Evolutionary conservation across 1,140 invertebrate genomes (phyloP), one percentile per base, ranked within the genome.

Genomic region (Bombus impatiens): DNA sequence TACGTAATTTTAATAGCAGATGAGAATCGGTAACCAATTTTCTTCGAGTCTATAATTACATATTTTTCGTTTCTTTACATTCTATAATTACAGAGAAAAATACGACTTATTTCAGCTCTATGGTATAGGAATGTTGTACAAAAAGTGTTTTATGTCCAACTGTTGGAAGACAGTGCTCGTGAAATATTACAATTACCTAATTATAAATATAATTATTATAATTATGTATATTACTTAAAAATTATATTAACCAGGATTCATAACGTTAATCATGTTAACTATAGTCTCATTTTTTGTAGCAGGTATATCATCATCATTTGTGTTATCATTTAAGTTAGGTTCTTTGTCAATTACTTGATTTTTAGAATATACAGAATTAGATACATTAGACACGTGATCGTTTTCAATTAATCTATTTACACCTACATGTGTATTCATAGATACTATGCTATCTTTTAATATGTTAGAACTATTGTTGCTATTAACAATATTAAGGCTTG

Each of bases 381-480:
- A 59, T 59, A 59, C 22, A 28, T 28, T 3, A n/a, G 74, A 28
- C 32, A 15, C 18, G 6, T 13, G 12, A 47, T 72, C 68, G n/a
- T 28, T n/a, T 37, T 72, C 77, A 12, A 72, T 47, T 53, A 25
- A 47, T 72, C 13, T n/a, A 37, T 53, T 67, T 18, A 32, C 6
- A 35, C 85, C 74, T 59, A 1, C 78, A 13, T 18, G 37, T 4
- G 32, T 68, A 42, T 70, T 59, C 18, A 22, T 32, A 76, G 53
- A 15, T n/a, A 18, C 12, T 75, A n/a, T 0, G n/a, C 62, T 84
- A 78, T 84, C 62, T 59, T 86, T 70, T 10, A 15, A n/a, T 25
- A 28, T 44, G 25, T 9, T 47, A 32, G 79, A 87, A 79, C 88
- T 84, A 44, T 32, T 74, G 59, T 53, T 78, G 62, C 25, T 67